Evolutionary conservation across 2,888 invertebrate species (phyloP).

Genomic region (Nemapogon koenigi): DNA sequence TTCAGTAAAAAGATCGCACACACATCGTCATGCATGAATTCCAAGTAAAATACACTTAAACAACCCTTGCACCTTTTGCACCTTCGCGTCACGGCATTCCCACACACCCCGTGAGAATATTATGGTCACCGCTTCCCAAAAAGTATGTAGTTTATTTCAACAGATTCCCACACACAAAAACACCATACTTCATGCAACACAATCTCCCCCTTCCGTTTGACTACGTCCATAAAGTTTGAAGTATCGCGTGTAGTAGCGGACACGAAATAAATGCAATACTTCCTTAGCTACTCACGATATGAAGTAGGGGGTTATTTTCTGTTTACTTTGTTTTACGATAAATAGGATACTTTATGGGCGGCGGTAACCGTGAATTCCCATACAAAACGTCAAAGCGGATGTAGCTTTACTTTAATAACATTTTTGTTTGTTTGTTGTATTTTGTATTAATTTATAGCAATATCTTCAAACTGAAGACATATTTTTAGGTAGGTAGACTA

Average conservation of each 20-base stretch:
- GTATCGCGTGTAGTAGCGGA: slow-evolving; percentile 23
- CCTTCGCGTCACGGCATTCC: slow-evolving; percentile 33
- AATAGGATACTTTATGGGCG: slow-evolving; percentile 33
- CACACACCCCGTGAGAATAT: slow-evolving; percentile 56
- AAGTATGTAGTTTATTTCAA: slow-evolving; percentile 34
- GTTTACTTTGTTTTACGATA: slow-evolving; percentile 16
- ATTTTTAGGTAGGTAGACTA: no score
- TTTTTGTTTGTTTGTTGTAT: no score
- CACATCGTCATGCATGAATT: not conserved
- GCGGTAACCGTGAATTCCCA: slow-evolving; percentile 45
- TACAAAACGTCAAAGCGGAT: slow-evolving; percentile 34
- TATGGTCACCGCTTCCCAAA: slow-evolving; percentile 23
- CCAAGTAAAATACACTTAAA: slow-evolving; percentile 16
- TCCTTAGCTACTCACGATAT: slow-evolving; percentile 25
- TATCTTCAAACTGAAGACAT: no score
- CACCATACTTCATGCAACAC: slow-evolving; percentile 27
- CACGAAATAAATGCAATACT: slow-evolving; percentile 26
- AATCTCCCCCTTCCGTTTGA: slow-evolving; percentile 30
- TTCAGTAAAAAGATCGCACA: no score
- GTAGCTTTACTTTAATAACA: slow-evolving; percentile 51
- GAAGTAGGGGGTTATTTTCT: slow-evolving; percentile 28
- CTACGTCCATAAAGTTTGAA: slow-evolving; percentile 28
- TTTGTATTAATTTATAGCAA: no score
- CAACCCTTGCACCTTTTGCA: slow-evolving; percentile 46
- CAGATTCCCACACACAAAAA: slow-evolving; percentile 28